phyloP scores from a whole-genome alignment of 2,113 vertebrate species.

The Procapra przewalskii region DNA sequence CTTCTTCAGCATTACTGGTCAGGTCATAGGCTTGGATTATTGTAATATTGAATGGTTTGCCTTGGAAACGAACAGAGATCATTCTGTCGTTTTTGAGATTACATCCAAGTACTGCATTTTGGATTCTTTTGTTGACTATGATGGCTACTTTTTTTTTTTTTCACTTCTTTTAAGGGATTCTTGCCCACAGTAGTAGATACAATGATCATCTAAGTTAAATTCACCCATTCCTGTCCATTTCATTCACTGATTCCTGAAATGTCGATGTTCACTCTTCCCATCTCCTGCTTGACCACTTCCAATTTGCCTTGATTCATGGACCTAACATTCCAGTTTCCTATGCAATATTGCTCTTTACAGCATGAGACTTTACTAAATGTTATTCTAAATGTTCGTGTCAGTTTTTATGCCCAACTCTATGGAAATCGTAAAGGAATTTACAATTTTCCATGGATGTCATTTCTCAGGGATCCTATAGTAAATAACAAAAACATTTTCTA shows the following conservation, averaged over 20 bases:
- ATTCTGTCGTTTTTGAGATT: neutral
- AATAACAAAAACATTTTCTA: neutral
- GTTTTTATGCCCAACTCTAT: neutral
- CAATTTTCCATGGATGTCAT: neutral
- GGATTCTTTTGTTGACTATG: neutral
- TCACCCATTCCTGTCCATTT: neutral
- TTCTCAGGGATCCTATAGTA: neutral
- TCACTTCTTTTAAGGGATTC: neutral
- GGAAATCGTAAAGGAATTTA: neutral
- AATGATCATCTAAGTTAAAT: neutral
- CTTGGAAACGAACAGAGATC: neutral
- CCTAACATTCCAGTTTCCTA: neutral
- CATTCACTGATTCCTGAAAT: neutral
- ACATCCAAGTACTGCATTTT: neutral
- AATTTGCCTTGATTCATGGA: neutral
- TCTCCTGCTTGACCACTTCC: neutral
- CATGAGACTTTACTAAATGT: neutral
- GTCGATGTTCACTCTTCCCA: neutral
- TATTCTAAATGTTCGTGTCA: neutral
- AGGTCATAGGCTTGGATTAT: neutral
- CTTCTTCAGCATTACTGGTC: neutral
- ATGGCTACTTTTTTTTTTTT: neutral
- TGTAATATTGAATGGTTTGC: neutral
- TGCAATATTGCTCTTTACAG: neutral
- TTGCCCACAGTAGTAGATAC: neutral